Conservation (phyloP, 2,797 vertebrate species). For the Vultur gryphus region DNA sequence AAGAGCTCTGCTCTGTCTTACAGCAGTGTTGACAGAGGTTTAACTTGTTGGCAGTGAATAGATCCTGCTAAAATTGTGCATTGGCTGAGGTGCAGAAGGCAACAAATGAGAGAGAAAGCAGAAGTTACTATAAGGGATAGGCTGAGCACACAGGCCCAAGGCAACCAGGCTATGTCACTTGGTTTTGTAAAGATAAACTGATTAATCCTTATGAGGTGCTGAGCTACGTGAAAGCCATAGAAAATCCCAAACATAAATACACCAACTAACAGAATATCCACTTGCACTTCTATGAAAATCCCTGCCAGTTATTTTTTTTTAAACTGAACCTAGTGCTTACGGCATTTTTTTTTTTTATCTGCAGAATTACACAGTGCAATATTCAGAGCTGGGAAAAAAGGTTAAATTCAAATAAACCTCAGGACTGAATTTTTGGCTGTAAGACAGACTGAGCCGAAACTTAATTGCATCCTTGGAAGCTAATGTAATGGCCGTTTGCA, state of each 20-base stretch:
- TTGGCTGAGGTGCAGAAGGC: not conserved
- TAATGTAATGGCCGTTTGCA: not conserved
- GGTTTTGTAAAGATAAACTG: not conserved
- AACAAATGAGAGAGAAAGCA: not conserved
- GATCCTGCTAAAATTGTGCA: not conserved
- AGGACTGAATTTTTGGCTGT: not conserved
- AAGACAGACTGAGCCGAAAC: not conserved
- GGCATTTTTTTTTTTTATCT: not conserved
- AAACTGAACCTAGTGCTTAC: not conserved
- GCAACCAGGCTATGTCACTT: not conserved
- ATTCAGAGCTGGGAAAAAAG: not conserved
- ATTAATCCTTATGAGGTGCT: constrained; percentile 3
- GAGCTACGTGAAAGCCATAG: not conserved
- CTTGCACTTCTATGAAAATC: not conserved
- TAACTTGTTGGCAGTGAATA: not conserved
- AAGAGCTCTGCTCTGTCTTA: not conserved
- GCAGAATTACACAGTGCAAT: not conserved
- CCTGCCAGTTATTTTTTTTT: not conserved
- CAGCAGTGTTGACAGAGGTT: not conserved
- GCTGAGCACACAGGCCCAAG: not conserved
- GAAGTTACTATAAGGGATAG: not conserved
- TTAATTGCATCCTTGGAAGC: not conserved
- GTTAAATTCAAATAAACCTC: not conserved
- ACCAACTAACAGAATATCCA: not conserved
- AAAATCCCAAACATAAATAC: constrained; percentile 2